Percentiles rank a stretch among this genome's conserved stretches.
phyloP scores from a whole-genome alignment of 2,113 vertebrate genomes.

The Carollia perspicillata region DNA sequence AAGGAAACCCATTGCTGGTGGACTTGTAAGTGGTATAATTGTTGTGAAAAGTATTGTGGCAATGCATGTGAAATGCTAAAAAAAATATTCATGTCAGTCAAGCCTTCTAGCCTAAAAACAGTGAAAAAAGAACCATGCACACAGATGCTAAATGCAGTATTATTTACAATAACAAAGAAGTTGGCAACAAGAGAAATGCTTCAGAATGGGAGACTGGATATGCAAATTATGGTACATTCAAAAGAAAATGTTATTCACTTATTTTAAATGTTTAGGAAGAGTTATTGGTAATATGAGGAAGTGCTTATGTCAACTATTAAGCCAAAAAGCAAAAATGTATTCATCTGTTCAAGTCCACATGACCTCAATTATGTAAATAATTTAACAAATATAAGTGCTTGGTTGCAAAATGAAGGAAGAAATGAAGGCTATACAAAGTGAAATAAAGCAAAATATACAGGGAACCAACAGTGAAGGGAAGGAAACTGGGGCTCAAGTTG shows the following conservation, averaged over 20 bases:
- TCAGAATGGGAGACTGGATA: background rate
- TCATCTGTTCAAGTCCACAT: constrained; percentile 10
- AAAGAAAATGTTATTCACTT: constrained; percentile 39
- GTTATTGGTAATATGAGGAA: constrained; percentile 18
- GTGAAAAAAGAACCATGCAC: background rate
- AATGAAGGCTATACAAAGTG: too few species aligned
- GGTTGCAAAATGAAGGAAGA: too few species aligned
- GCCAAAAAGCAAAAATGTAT: constrained; percentile 28
- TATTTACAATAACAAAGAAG: constrained; percentile 52
- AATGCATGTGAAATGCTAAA: background rate
- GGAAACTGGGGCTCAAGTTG: too few species aligned
- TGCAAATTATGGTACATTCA: constrained; percentile 1
- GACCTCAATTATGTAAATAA: constrained; percentile 44
- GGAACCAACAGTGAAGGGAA: too few species aligned
- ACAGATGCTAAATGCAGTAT: constrained; percentile 9
- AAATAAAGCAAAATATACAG: too few species aligned
- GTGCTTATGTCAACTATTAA: constrained; percentile 46
- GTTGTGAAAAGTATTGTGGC: constrained; percentile 48
- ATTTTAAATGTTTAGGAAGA: constrained; percentile 47
- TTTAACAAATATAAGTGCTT: background rate
- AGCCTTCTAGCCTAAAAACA: constrained; percentile 24
- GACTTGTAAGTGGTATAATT: constrained; percentile 10
- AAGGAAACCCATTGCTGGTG: background rate
- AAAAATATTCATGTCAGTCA: constrained; percentile 37
- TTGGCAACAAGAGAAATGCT: background rate